Evolutionary conservation across 2,113 vertebrate genomes (phyloP), one percentile per base, ranked within the genome.

Genomic region (Salvelinus fontinalis): DNA sequence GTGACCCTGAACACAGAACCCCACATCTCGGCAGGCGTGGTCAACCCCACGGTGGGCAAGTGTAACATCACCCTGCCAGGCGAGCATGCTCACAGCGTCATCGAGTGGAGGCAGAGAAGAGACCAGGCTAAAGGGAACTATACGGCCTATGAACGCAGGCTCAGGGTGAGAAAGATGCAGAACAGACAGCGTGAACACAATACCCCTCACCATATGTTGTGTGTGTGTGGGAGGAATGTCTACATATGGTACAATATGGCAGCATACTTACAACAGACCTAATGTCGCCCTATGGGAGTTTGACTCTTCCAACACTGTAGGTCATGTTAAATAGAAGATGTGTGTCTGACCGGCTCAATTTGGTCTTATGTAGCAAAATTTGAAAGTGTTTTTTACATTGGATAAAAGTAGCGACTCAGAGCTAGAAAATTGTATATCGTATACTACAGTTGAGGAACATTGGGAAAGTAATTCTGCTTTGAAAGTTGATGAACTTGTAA

Each of bases 61-160:
- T 99, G 97, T 79, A 99, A 99, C 89, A 96, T 99, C 90, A 97
- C 96, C 12, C 93, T 99, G 78, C 98, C 98, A 0, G 97, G 97
- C 71, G 98, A 99, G 81, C 97, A 99, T 72, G 95, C 94, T 73
- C 95, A 95, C 66, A 99, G 97, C 87, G 94, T 99, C 74, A 97
- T 99, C 26, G 98, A 99, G 89, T 99, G 97, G 98, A 89, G 97
- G 81, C 97, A 99, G 88, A 93, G 98, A 81, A 96, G 96, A 75
- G 98, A 99, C 80, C 97, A 98, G 91, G 96, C 93, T 91, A 97
- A 97, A 91, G 95, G 95, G 67, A 99, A 97, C 88, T 90, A 97
- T 91, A 97, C 96, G 29, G 95, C 96, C 0, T 99, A 98, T 78
- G 98, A 99, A 85, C 96, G 98, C 85, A 92, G 97, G 73, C 94